Conservation (phyloP, 2,797 vertebrate genomes). For the Amblyraja radiata region DNA sequence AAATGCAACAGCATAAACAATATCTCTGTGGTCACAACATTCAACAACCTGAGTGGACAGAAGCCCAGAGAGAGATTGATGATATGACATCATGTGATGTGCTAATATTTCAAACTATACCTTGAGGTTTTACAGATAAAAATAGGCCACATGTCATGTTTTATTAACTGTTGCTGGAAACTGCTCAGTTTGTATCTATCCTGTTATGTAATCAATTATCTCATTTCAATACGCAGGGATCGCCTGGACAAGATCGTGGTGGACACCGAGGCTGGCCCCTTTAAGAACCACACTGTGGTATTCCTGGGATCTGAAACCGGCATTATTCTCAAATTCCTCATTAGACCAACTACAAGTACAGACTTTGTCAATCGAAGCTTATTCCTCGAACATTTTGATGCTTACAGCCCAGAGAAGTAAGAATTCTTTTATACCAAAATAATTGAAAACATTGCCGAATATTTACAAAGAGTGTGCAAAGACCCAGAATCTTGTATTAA, state of each 20-base stretch:
- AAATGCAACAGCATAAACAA: neutral
- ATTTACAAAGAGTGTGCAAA: neutral
- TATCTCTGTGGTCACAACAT: neutral
- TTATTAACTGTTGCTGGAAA: neutral
- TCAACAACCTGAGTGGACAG: neutral
- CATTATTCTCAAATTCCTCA: constrained; percentile 86
- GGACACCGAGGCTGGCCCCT: constrained; percentile 75
- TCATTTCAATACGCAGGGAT: constrained; percentile 58
- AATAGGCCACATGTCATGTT: neutral
- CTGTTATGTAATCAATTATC: rapidly evolving
- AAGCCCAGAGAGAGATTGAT: neutral
- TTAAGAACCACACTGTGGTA: constrained; percentile 80
- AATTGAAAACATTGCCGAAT: neutral
- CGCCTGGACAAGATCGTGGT: constrained; percentile 85
- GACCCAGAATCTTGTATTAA: no score
- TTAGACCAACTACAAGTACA: constrained; percentile 70
- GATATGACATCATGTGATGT: neutral
- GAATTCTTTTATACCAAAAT: constrained; percentile 40
- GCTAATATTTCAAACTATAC: neutral
- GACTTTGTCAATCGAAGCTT: constrained; percentile 56
- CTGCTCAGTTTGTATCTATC: neutral
- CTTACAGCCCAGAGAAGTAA: constrained; percentile 83
- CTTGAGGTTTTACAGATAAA: neutral
- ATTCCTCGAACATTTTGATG: constrained; percentile 89
- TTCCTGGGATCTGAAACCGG: constrained; percentile 85